Percentiles rank a stretch among this genome's conserved stretches.
phyloP scores from a whole-genome alignment of 2,888 invertebrate genomes.

The Ceriagrion tenellum region DNA sequence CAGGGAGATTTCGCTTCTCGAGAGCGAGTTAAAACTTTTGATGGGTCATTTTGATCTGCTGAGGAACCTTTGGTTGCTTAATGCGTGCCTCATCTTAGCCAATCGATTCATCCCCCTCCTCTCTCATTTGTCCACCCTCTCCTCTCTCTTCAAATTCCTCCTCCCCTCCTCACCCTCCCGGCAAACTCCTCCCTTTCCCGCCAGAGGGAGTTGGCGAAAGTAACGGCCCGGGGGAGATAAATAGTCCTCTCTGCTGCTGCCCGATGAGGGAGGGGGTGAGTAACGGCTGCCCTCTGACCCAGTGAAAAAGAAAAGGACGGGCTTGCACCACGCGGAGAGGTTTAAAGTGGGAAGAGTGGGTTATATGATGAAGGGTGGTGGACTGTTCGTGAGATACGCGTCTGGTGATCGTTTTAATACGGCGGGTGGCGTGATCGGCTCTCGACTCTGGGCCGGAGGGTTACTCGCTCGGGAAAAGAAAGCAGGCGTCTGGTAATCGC shows the following conservation, averaged over 20 bases:
- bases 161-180: neutral
- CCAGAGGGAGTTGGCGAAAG: neutral
- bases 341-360: neutral
- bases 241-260: neutral
- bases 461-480: neutral
- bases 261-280: neutral
- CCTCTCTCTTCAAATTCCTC: neutral
- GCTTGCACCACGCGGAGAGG: neutral
- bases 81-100: neutral
- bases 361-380: neutral
- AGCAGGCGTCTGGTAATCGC: neutral
- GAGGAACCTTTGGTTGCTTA: neutral
- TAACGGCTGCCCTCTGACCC: conserved; percentile 27
- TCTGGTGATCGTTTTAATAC: neutral
- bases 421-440: neutral
- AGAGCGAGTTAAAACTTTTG: neutral
- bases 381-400: neutral
- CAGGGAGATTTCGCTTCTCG: neutral
- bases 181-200: neutral
- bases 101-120: neutral
- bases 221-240: neutral
- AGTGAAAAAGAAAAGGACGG: neutral
- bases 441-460: neutral
- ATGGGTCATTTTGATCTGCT: neutral
- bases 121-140: neutral